phyloP scores from a whole-genome alignment of 2,113 vertebrate genomes.

The Atrichornis clamosus region DNA sequence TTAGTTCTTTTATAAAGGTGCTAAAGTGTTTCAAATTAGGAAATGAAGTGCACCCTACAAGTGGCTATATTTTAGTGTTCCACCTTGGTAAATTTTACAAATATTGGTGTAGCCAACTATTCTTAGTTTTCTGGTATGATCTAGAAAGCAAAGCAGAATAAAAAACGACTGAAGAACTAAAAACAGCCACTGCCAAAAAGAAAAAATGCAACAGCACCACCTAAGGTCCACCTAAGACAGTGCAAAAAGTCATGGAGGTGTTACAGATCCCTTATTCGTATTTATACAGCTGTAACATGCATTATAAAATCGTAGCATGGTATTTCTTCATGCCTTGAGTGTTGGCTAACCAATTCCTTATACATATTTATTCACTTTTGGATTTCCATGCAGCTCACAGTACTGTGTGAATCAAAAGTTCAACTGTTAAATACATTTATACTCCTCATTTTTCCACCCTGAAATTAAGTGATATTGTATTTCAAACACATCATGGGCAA shows the following conservation, averaged over 20 bases:
- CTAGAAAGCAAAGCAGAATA: constrained; percentile 4
- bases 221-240: constrained; percentile 49
- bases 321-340: constrained; percentile 6
- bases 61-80: constrained; percentile 9
- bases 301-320: background rate
- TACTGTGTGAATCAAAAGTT: constrained; percentile 21
- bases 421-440: background rate
- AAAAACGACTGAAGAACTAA: background rate
- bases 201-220: constrained; percentile 70
- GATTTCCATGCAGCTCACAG: constrained; percentile 3
- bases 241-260: background rate
- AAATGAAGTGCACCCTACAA: constrained; percentile 14
- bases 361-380: background rate
- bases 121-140: background rate
- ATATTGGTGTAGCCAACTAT: constrained; percentile 17
- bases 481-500: background rate
- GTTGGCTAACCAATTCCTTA: background rate
- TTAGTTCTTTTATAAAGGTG: background rate
- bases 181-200: background rate
- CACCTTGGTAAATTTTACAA: constrained; percentile 18
- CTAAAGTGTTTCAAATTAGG: constrained; percentile 30
- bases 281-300: constrained; percentile 49
- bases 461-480: background rate
- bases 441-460: background rate
- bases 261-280: background rate